phyloP scores from a whole-genome alignment of 2,888 invertebrate species.

The Adineta ricciae region DNA sequence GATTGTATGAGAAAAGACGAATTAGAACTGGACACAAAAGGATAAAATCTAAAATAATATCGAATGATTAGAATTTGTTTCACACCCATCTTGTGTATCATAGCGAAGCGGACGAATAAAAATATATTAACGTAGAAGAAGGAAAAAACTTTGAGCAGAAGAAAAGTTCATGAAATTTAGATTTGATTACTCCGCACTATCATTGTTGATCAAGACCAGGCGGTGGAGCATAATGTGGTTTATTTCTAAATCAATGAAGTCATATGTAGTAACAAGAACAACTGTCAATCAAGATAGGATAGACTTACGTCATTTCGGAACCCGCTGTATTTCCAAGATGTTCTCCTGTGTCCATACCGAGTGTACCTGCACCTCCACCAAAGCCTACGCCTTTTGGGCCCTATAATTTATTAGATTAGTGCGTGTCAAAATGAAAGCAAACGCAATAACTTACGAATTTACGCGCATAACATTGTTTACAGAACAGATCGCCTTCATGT shows the following conservation, averaged over 20 bases:
- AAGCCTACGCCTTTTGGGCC: slow-evolving; percentile 93
- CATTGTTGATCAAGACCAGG: background rate
- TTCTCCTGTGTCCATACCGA: slow-evolving; percentile 82
- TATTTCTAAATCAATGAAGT: background rate
- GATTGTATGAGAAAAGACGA: background rate
- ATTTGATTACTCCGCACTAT: background rate
- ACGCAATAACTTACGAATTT: slow-evolving; percentile 93
- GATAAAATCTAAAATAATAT: background rate
- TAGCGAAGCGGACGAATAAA: background rate
- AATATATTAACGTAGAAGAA: too few relatives aligned
- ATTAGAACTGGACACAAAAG: background rate
- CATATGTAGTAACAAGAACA: too few relatives aligned
- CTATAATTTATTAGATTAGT: too few relatives aligned
- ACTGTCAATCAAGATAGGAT: too few relatives aligned
- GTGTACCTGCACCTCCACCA: slow-evolving; percentile 83
- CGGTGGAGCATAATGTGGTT: background rate
- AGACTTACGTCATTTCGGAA: too few relatives aligned
- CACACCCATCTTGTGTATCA: background rate
- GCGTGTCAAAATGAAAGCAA: too few relatives aligned
- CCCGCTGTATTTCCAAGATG: slow-evolving; percentile 59
- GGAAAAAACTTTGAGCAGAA: too few relatives aligned
- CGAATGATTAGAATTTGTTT: background rate
- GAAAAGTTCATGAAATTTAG: background rate
- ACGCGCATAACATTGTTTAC: slow-evolving; percentile 84
- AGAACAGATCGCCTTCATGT: slow-evolving; percentile 80